These are phyloP conservation scores for Amitus sp. DNA, from an alignment of 2,888 invertebrate species.

Conservation along the genomic window DNA sequence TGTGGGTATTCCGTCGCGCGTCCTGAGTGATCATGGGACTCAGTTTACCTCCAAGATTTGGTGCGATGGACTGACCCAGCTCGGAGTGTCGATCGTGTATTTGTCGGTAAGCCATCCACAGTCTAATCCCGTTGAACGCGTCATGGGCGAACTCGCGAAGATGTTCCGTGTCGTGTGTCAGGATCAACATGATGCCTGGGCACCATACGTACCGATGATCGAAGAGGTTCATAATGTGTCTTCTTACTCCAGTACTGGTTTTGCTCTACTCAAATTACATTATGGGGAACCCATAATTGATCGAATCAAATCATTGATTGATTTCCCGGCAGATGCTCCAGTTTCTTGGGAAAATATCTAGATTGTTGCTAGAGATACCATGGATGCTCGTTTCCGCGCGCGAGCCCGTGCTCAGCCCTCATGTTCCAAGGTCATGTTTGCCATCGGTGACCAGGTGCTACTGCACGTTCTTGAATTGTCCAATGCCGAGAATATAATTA, in stretches of 20 bases:
- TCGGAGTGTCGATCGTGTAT: slow-evolving; percentile 8
- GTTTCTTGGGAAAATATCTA: too few species aligned
- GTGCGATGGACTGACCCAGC: slow-evolving; percentile 6
- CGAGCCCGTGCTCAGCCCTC: too few species aligned
- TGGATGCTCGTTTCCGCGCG: too few species aligned
- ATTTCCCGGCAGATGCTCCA: background rate
- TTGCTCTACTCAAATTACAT: background rate
- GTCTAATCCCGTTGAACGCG: slow-evolving; percentile 5
- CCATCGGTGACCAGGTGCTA: background rate
- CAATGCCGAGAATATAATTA: background rate
- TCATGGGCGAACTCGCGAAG: background rate
- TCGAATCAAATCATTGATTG: background rate
- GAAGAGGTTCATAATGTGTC: background rate
- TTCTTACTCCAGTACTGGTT: slow-evolving; percentile 4
- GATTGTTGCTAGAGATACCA: too few species aligned
- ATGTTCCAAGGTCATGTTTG: background rate
- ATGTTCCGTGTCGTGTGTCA: too few species aligned
- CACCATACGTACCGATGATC: background rate
- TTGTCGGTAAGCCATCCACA: slow-evolving; percentile 11
- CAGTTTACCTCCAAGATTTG: slow-evolving; percentile 18
- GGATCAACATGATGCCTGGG: background rate
- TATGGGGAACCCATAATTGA: background rate
- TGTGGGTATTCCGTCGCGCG: slow-evolving; percentile 12
- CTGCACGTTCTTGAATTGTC: background rate
- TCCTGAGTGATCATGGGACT: slow-evolving; percentile 18